Percentiles rank a stretch among this genome's conserved stretches.
Evolutionary conservation across 1,140 invertebrate genomes (phyloP).

Genomic region (Ridgeia piscesae): DNA sequence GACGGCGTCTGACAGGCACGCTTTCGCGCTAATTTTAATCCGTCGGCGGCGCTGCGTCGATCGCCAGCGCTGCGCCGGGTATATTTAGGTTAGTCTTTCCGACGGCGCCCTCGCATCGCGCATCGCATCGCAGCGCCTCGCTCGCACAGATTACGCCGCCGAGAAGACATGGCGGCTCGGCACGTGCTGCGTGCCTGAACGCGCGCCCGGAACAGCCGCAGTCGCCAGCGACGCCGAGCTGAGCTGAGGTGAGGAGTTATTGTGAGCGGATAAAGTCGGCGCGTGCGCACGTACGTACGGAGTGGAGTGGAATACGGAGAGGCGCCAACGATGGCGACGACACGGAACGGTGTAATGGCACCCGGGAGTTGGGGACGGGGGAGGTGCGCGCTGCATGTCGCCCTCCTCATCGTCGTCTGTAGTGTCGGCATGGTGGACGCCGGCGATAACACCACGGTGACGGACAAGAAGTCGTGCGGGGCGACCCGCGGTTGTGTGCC

Average conservation of each 20-base stretch:
- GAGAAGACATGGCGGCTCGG: too few relatives aligned
- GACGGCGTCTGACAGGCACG: background rate
- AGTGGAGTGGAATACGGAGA: too few relatives aligned
- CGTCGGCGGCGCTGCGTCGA: background rate
- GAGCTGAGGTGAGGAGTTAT: background rate
- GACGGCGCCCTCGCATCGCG: background rate
- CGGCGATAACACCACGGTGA: background rate
- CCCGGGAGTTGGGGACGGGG: too few relatives aligned
- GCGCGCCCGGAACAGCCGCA: background rate
- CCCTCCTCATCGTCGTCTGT: background rate
- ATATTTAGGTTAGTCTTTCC: constrained; percentile 6
- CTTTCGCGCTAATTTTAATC: constrained; percentile 5
- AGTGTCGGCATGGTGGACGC: background rate
- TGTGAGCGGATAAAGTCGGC: background rate
- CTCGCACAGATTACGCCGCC: too few relatives aligned
- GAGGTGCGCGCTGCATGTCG: background rate
- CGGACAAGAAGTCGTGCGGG: background rate
- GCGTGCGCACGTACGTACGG: too few relatives aligned
- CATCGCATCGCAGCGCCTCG: too few relatives aligned
- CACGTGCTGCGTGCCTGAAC: background rate
- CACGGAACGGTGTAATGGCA: background rate
- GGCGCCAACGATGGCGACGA: background rate
- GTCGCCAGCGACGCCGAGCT: too few relatives aligned
- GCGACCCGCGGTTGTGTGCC: constrained; percentile 38
- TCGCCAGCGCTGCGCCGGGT: background rate